phyloP scores from a whole-genome alignment of 2,888 invertebrate genomes.

The Tachina grossa region DNA sequence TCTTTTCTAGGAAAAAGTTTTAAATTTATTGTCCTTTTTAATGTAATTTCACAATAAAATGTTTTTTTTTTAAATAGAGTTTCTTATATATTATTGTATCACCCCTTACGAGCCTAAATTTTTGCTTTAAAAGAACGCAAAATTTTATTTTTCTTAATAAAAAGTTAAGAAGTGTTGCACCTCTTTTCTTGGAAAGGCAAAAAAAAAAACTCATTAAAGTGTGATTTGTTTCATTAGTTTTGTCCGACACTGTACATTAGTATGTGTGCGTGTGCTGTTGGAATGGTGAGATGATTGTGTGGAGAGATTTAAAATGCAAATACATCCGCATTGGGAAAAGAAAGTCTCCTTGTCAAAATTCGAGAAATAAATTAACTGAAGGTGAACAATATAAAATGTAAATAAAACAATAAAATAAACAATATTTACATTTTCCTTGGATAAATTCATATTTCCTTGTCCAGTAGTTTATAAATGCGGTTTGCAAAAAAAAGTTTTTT shows the following conservation, averaged over 20 bases:
- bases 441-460: conserved; percentile 72
- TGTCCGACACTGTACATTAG: background rate
- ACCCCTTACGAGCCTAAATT: too few relatives aligned
- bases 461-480: conserved; percentile 47
- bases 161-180: too few relatives aligned
- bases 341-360: conserved; percentile 55
- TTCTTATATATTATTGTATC: too few relatives aligned
- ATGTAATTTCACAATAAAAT: too few relatives aligned
- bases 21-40: too few relatives aligned
- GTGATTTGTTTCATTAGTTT: too few relatives aligned
- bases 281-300: background rate
- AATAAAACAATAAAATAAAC: conserved; percentile 54
- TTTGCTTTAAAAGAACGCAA: too few relatives aligned
- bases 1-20: too few relatives aligned
- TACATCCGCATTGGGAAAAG: conserved; percentile 33
- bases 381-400: conserved; percentile 56
- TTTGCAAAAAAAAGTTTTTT: conserved; percentile 23
- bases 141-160: too few relatives aligned
- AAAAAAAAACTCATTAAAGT: too few relatives aligned
- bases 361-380: conserved; percentile 59
- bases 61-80: too few relatives aligned
- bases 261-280: background rate
- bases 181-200: too few relatives aligned
- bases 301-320: background rate
- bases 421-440: conserved; percentile 73